These are phyloP conservation scores for Diadophis punctatus DNA, from an alignment of 2,113 vertebrate species.

Conservation along the genomic window DNA sequence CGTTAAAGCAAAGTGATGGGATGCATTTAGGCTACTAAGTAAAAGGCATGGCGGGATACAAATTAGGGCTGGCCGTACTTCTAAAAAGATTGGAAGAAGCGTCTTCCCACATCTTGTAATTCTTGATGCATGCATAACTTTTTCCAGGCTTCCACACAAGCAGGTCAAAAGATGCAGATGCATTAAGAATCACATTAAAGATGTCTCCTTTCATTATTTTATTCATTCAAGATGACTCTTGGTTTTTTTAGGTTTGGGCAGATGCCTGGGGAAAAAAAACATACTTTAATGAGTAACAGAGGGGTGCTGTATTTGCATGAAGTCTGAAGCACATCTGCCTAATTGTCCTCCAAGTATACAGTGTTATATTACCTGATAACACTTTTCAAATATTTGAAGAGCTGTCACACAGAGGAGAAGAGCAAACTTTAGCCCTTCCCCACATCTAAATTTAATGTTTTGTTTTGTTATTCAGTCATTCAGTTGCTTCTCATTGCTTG, in stretches of 20 bases:
- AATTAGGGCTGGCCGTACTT: neutral
- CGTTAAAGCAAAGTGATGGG: neutral
- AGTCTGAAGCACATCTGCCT: neutral
- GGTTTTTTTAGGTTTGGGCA: neutral
- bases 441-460: neutral
- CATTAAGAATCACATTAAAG: neutral
- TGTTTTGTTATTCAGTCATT: neutral
- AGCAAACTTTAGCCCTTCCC: neutral
- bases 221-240: neutral
- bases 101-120: neutral
- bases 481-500: neutral
- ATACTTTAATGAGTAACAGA: neutral
- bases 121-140: neutral
- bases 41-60: neutral
- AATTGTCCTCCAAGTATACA: neutral
- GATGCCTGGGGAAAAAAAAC: neutral
- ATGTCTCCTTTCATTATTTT: neutral
- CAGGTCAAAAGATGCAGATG: neutral
- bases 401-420: neutral
- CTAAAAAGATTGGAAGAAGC: neutral
- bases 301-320: neutral
- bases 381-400: neutral
- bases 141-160: neutral
- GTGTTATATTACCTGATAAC: neutral
- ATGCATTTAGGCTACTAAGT: neutral